phyloP scores from a whole-genome alignment of 2,797 vertebrate genomes.

The Schizopygopsis malacanthus region DNA sequence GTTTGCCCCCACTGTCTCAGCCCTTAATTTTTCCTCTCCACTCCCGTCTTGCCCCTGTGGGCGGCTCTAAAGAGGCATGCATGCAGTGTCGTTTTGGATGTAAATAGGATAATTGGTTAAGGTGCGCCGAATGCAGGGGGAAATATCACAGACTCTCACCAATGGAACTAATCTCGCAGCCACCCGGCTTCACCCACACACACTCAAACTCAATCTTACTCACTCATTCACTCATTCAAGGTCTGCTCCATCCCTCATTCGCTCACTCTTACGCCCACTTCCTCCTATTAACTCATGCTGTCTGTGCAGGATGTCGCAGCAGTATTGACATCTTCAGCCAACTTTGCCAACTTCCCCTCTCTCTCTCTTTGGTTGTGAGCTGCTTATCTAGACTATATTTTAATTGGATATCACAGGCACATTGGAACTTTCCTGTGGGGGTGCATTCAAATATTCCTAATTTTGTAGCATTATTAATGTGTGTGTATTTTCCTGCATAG shows the following conservation, averaged over 20 bases:
- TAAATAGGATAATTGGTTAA: conserved; percentile 75
- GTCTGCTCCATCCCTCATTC: conserved; percentile 40
- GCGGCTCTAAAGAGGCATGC: conserved; percentile 57
- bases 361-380: neutral
- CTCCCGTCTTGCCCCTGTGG: conserved; percentile 42
- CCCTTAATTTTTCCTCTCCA: conserved; percentile 44
- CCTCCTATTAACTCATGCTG: conserved; percentile 45
- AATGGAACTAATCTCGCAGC: conserved; percentile 44
- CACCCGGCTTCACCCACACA: conserved; percentile 37
- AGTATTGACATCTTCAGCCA: conserved; percentile 34
- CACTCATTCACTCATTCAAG: conserved; percentile 32
- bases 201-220: conserved; percentile 41
- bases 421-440: neutral
- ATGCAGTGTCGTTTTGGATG: conserved; percentile 69
- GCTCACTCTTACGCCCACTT: conserved; percentile 19
- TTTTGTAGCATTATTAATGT: neutral
- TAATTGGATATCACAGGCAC: neutral
- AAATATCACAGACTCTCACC: conserved; percentile 53
- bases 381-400: neutral
- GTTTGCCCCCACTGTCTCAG: conserved; percentile 34
- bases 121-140: conserved; percentile 53
- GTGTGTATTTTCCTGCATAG: neutral
- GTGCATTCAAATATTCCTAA: neutral
- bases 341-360: conserved; percentile 9
- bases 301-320: conserved; percentile 39